These are phyloP conservation scores for Tribolium freemani DNA, from an alignment of 2,888 invertebrate genomes.

Conservation along the genomic window DNA sequence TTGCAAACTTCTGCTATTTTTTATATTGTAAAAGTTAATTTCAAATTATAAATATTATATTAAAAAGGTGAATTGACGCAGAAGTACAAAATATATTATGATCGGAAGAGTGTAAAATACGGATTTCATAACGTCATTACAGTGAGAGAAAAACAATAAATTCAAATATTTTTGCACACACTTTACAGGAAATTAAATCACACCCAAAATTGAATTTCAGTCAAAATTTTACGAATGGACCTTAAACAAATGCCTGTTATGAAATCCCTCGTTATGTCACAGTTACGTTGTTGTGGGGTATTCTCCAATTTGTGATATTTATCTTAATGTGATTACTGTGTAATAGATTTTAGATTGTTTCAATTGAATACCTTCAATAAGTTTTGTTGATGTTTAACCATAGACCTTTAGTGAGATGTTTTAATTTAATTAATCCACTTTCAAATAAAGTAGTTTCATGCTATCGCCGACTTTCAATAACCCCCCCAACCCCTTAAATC, in stretches of 20 bases:
- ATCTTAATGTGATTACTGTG: constrained; percentile 68
- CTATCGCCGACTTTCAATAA: constrained; percentile 40
- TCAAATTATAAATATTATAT: constrained; percentile 36
- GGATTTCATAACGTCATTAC: constrained; percentile 55
- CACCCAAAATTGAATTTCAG: constrained; percentile 13
- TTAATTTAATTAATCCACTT: constrained; percentile 67
- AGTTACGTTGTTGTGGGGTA: constrained; percentile 63
- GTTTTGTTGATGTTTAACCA: constrained; percentile 68
- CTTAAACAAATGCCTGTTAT: constrained; percentile 53
- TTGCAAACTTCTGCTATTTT: constrained; percentile 43
- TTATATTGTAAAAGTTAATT: constrained; percentile 29
- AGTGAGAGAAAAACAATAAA: constrained; percentile 42
- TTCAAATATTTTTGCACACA: constrained; percentile 32
- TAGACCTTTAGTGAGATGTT: constrained; percentile 68
- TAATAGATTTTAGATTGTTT: constrained; percentile 68
- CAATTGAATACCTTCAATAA: constrained; percentile 66
- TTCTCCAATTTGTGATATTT: constrained; percentile 68
- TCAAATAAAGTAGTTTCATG: constrained; percentile 65
- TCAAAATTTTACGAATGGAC: not conserved
- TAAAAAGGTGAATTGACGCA: constrained; percentile 51
- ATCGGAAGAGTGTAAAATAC: constrained; percentile 51
- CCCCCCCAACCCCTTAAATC: not conserved
- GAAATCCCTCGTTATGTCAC: constrained; percentile 63
- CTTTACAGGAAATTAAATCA: not conserved
- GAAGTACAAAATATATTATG: constrained; percentile 56